Conservation (phyloP, 2,888 invertebrate species). For the Ctenicera cuprea region DNA sequence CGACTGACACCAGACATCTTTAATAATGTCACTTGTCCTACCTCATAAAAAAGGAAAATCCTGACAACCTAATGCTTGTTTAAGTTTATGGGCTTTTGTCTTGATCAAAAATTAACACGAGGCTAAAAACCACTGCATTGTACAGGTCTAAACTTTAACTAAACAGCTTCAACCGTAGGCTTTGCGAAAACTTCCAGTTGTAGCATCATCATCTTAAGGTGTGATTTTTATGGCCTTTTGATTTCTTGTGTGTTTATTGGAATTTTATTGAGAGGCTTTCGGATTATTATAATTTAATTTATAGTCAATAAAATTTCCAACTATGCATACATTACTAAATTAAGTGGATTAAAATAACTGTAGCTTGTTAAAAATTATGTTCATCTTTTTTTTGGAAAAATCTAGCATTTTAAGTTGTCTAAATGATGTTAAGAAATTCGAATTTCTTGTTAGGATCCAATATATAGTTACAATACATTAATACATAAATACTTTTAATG, state of each 20-base stretch:
- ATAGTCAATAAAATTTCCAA: slow-evolving; percentile 28
- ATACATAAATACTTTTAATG: slow-evolving; percentile 2
- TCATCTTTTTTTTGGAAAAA: not conserved
- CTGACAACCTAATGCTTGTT: not conserved
- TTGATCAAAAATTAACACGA: slow-evolving; percentile 4
- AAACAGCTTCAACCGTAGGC: not conserved
- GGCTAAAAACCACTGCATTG: slow-evolving; percentile 8
- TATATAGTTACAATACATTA: not conserved
- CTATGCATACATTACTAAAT: slow-evolving; percentile 24
- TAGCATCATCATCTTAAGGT: slow-evolving; percentile 14
- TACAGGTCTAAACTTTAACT: not conserved
- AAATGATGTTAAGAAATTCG: too few species aligned
- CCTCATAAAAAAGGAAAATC: slow-evolving; percentile 32
- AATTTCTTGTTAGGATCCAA: too few species aligned
- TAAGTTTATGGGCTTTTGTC: slow-evolving; percentile 11
- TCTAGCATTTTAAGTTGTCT: not conserved
- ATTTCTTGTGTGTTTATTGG: slow-evolving; percentile 25
- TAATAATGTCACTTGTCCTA: slow-evolving; percentile 33
- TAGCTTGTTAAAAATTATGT: slow-evolving; percentile 14
- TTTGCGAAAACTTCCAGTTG: not conserved
- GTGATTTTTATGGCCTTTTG: slow-evolving; percentile 30
- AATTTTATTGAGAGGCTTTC: slow-evolving; percentile 18
- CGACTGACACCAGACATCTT: slow-evolving; percentile 20
- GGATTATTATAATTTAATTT: slow-evolving; percentile 35
- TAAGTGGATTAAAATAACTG: slow-evolving; percentile 35